Base-by-base conservation (phyloP, 2,113 vertebrate genomes). In the human region DNA sequence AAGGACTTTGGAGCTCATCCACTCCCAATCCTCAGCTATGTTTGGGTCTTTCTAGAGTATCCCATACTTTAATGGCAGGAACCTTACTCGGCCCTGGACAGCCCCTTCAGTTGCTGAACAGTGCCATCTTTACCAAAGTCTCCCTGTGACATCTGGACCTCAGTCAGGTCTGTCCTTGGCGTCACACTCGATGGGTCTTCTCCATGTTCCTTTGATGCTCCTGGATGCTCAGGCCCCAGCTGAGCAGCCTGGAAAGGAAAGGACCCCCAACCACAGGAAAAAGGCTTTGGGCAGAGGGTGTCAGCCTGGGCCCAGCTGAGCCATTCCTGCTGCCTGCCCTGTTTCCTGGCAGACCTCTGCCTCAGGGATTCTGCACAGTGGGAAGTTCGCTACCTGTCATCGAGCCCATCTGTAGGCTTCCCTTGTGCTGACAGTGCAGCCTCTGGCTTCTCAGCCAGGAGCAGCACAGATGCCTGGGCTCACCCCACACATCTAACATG, bases 391-490 rank as follows among this genome's bases (percentile, higher is more conserved):
- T 45, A 6, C n/a, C 1, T 9, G 10, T 50, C 1, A 4, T 32
- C 22, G 66, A 61, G 40, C 25, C 87, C 8, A 1, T 45, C 5
- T 90, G 20, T 13, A 61, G 55, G n/a, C 35, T n/a, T 72, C 50
- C 45, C 82, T 8, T 8, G 52, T 20, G 50, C 43, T 35, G 20
- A 30, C 1, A 35, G 43, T 13, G 32, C 23, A 50, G 32, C 40
- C 45, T 32, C 76, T 14, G n/a, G 8, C 52, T 25, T 38, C 75
- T 30, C 50, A 30, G 25, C 5, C 8, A 27, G 89, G n/a, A 70
- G 52, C 7, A 0, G 13, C 35, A 17, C 25, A 2, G 17, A 4
- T 9, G 43, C 23, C n/a, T 5, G 16, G 61, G 25, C 7, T 38
- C 6, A 0, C 32, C 64, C 45, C n/a, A 32, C 35, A 6, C 2